Conservation (phyloP, 2,888 invertebrate genomes). For the Lymantria monacha region DNA sequence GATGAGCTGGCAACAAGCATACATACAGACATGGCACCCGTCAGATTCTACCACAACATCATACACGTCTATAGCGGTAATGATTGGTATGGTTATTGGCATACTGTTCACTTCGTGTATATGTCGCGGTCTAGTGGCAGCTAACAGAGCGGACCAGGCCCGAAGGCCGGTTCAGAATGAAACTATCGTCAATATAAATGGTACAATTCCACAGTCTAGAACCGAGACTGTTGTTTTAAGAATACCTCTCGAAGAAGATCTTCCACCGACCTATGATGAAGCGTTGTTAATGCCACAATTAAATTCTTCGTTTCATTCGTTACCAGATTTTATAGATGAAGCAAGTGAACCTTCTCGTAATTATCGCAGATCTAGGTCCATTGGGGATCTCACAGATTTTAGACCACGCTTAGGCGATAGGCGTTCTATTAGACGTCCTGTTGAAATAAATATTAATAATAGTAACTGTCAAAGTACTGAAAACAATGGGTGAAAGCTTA, state of each 20-base stretch:
- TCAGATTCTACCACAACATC: conserved; percentile 54
- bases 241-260: conserved; percentile 62
- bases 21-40: conserved; percentile 84
- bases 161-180: conserved; percentile 61
- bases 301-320: conserved; percentile 83
- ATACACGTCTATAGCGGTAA: conserved; percentile 81
- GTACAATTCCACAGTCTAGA: conserved; percentile 42
- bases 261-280: conserved; percentile 89
- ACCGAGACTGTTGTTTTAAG: conserved; percentile 59
- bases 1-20: conserved; percentile 86
- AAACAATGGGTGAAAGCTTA: background rate
- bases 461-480: conserved; percentile 13
- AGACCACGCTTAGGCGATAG: conserved; percentile 59
- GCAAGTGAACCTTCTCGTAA: conserved; percentile 49
- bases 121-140: conserved; percentile 74
- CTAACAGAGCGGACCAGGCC: conserved; percentile 58
- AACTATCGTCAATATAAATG: conserved; percentile 64
- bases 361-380: conserved; percentile 70
- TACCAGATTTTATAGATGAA: conserved; percentile 71
- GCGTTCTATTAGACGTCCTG: conserved; percentile 66
- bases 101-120: conserved; percentile 81
- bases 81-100: conserved; percentile 78
- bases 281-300: conserved; percentile 88
- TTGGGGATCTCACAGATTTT: conserved; percentile 67
- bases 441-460: conserved; percentile 53